Conservation (phyloP, 2,888 invertebrate genomes). For the Volucella bombylans region DNA sequence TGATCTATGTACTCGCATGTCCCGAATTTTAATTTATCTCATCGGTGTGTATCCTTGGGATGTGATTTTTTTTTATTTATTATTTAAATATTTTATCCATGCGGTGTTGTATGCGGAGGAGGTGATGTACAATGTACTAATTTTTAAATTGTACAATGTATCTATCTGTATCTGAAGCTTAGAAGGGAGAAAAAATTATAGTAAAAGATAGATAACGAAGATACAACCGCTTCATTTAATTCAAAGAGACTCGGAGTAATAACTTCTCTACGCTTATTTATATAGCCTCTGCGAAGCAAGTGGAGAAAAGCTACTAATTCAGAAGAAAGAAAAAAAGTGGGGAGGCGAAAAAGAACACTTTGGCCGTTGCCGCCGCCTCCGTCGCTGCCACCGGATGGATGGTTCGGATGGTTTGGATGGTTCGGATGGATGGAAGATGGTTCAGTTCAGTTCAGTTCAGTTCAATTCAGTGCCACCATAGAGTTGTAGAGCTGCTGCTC, state of each 20-base stretch:
- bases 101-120: constrained; percentile 37
- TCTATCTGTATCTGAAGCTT: constrained; percentile 48
- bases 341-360: constrained; percentile 75
- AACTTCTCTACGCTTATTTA: constrained; percentile 83
- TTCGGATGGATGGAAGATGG: constrained; percentile 50
- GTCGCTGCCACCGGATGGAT: constrained; percentile 38
- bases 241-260: constrained; percentile 83
- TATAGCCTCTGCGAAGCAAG: constrained; percentile 83
- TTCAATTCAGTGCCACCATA: too few species aligned
- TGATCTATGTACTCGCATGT: constrained; percentile 5
- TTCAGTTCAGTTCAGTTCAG: constrained; percentile 27
- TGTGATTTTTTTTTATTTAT: too few species aligned
- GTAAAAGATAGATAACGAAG: constrained; percentile 75
- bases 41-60: constrained; percentile 45
- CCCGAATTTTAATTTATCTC: constrained; percentile 12
- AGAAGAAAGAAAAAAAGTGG: constrained; percentile 74
- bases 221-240: constrained; percentile 83
- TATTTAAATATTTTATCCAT: constrained; percentile 53
- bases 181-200: constrained; percentile 56
- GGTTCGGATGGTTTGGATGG: constrained; percentile 58
- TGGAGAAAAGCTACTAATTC: constrained; percentile 77
- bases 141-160: constrained; percentile 27
- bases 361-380: constrained; percentile 32
- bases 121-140: too few species aligned
- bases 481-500: constrained; percentile 16